Conservation (phyloP, 2,113 vertebrate genomes). For the Setophaga petechia region DNA sequence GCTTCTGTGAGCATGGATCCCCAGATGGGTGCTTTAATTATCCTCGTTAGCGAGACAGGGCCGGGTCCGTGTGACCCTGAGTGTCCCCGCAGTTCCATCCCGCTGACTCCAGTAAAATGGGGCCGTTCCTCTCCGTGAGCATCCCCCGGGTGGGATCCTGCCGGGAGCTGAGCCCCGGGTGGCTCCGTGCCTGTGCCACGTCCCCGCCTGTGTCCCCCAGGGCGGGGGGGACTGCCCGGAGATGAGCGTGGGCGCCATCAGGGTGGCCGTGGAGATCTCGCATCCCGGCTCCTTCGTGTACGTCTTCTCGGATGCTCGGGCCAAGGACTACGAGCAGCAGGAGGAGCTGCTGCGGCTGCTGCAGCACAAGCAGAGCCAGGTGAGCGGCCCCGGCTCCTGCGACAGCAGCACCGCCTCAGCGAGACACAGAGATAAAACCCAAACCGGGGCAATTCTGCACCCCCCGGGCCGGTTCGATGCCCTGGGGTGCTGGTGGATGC, state of each 20-base stretch:
- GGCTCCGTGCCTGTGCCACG: fast-evolving
- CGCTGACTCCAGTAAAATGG: fast-evolving
- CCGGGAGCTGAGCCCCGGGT: not conserved
- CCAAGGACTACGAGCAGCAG: constrained; percentile 88
- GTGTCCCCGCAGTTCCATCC: not conserved
- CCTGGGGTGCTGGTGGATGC: fast-evolving
- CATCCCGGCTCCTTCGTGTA: constrained; percentile 89
- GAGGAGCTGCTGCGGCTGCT: constrained; percentile 85
- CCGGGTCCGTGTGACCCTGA: fast-evolving
- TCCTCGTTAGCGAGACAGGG: fast-evolving
- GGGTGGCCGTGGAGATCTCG: constrained; percentile 85
- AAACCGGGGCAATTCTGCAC: fast-evolving
- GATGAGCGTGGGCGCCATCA: constrained; percentile 92
- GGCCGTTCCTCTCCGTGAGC: fast-evolving
- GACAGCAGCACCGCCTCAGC: fast-evolving
- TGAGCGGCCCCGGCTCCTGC: constrained; percentile 1
- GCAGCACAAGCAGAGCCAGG: constrained; percentile 91
- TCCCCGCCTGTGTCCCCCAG: constrained; percentile 47
- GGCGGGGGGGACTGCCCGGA: constrained; percentile 94
- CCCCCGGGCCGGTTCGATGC: fast-evolving
- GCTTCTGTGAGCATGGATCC: not conserved
- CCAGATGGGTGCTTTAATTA: not conserved
- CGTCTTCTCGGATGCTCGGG: constrained; percentile 92
- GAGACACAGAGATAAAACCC: fast-evolving
- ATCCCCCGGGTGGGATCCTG: not conserved